Evolutionary conservation across 30 jellyfish, hydroid and myxozoan species (phyloP).

Genomic region (Phacellophora camtschatica): DNA sequence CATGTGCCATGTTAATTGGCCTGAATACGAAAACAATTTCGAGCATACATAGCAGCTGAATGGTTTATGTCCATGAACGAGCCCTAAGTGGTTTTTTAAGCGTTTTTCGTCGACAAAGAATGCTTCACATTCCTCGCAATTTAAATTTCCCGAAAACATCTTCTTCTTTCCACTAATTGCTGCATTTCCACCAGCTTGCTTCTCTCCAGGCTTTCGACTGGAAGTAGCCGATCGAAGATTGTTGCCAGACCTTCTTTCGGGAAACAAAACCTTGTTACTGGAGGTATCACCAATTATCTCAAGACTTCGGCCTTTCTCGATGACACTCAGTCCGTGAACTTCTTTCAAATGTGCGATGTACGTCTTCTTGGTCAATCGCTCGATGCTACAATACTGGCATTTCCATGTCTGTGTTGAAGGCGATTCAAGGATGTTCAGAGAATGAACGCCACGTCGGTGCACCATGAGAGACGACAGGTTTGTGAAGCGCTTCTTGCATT

Average conservation of each 20-base stretch:
- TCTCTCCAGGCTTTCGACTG: not conserved
- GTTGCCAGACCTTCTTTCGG: not conserved
- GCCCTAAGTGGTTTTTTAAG: conserved; percentile 70
- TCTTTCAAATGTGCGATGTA: conserved; percentile 69
- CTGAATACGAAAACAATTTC: conserved; percentile 67
- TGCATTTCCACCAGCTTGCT: too few relatives aligned
- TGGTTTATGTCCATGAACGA: conserved; percentile 73
- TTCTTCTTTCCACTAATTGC: not conserved
- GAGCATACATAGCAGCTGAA: conserved; percentile 64
- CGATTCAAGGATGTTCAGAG: conserved; percentile 46
- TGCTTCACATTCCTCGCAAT: conserved; percentile 69
- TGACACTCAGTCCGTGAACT: conserved; percentile 49
- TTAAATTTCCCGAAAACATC: not conserved
- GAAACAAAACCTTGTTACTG: not conserved
- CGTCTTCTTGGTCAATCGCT: conserved; percentile 58
- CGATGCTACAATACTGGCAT: conserved; percentile 61
- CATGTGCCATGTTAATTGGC: conserved; percentile 79
- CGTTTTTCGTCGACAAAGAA: conserved; percentile 52
- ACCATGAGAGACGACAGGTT: conserved; percentile 70
- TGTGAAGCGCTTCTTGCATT: conserved; percentile 73
- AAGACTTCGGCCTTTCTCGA: conserved; percentile 61
- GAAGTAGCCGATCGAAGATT: not conserved
- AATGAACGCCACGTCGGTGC: conserved; percentile 78
- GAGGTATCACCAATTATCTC: conserved; percentile 49
- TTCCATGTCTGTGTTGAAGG: conserved; percentile 67